Evolutionary conservation across 2,888 invertebrate genomes (phyloP), one percentile per base, ranked within the genome.

Genomic region (Microchrysa polita): DNA sequence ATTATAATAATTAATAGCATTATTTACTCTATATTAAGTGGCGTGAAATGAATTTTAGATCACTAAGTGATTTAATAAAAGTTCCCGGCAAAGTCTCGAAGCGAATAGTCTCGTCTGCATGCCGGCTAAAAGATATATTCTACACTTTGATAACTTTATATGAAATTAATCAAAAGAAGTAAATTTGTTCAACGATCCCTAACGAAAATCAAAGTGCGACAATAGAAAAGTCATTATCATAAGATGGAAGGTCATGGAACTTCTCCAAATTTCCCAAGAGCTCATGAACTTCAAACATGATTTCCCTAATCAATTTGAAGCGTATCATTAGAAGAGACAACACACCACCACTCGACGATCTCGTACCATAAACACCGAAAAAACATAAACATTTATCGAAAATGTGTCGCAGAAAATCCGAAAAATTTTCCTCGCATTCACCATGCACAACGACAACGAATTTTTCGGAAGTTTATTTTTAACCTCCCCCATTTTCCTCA

Each of bases 381-480:
- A 44, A 44, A 22, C 34, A 20, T 48, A 65, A 65, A 65, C 34
- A 65, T 61, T 61, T 22, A 27, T 48, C 34, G 9, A 23, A 18
- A 53, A 52, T 27, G 27, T 48, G 27, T 48, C 16, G 1, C 16
- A n/a, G 7, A 16, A n/a, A 42, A 55, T 57, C 18, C 9, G 57
- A 40, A 55, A 53, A 55, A 20, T 34, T 34, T 34, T 44, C n/a
- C n/a, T 40, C 34, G 27, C 40, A 16, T 67, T 57, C 22, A 20
- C 5, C 40, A 18, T 57, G 20, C 55, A 65, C 34, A 10, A 44
- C 22, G 18, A 48, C 12, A 23, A 27, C 27, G 27, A 34, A 40
- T 61, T 40, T 61, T 61, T 34, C 10, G 5, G n/a, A n/a, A n/a
- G 48, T 69, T 69, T 69, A 69, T 69, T 69, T 69, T 69, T 69